Base-by-base conservation (phyloP, 1,140 invertebrate species). In the Samia ricini region DNA sequence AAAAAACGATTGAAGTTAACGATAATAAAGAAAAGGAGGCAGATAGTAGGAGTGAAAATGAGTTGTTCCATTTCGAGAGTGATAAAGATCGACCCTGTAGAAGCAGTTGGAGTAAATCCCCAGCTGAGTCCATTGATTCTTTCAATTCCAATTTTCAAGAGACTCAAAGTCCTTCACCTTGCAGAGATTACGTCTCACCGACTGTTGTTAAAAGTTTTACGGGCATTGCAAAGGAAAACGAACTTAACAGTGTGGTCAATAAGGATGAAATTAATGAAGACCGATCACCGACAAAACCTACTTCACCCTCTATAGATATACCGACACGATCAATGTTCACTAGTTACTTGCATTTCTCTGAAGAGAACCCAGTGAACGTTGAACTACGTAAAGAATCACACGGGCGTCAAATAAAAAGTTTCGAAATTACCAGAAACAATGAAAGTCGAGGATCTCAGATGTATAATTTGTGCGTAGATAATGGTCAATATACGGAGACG, bases 21-120 rank as follows among this genome's bases (percentile, higher is more conserved):
- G 86, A 88, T 5, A 63, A 75, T 5, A 89, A 84, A 69, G 87
- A 88, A 22, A 83, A 84, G 68, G 82, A 88, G 8, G 66, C 63
- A 5, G 89, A 91, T 66, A 83, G 74, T 57, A 78, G 79, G 69
- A 83, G 85, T 55, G 90, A 91, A 69, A 89, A 76, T 59, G 90
- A 91, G n/a, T 58, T 91, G 33, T 91, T 91, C 59, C 89, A 91
- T 65, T 91, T 91, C 66, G 90, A 91, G 73, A 85, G 73, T n/a
- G 89, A 91, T 49, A 85, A 82, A 64, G 88, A 88, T 0, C 78
- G 81, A 60, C 80, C 79, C 5, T 83, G 81, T 65, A 63, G 77
- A 4, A 86, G 72, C 33, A 85, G 77, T 51, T 76, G 85, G 59
- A 89, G 87, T 29, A 88, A 86, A 69, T 88, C 88, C 23, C 88